phyloP scores from a whole-genome alignment of 2,888 invertebrate genomes.

The Brenthis daphne region DNA sequence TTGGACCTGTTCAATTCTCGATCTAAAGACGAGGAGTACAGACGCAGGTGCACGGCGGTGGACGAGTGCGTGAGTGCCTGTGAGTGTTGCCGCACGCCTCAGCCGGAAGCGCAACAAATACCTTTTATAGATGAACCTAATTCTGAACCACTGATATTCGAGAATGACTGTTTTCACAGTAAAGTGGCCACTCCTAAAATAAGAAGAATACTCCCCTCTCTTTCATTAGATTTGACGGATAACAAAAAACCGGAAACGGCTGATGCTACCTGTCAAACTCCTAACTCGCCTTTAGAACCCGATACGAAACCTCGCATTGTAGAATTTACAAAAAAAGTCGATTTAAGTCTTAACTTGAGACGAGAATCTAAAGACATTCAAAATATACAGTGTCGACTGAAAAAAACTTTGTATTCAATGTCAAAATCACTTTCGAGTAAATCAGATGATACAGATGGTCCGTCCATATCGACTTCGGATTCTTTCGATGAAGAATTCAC shows the following conservation, averaged over 20 bases:
- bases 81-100: constrained; percentile 74
- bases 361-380: constrained; percentile 57
- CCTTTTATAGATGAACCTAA: constrained; percentile 76
- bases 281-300: constrained; percentile 54
- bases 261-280: constrained; percentile 72
- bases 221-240: constrained; percentile 66
- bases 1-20: constrained; percentile 63
- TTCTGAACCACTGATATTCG: constrained; percentile 73
- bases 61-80: constrained; percentile 74
- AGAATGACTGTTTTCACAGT: constrained; percentile 59
- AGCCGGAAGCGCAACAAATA: constrained; percentile 69
- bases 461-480: constrained; percentile 67
- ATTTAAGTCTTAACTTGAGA: constrained; percentile 60
- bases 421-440: constrained; percentile 63
- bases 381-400: constrained; percentile 62
- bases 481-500: constrained; percentile 56
- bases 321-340: constrained; percentile 48
- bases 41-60: constrained; percentile 64
- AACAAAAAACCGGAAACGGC: constrained; percentile 61
- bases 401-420: constrained; percentile 62
- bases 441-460: constrained; percentile 67
- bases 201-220: constrained; percentile 70
- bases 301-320: constrained; percentile 42
- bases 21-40: constrained; percentile 52
- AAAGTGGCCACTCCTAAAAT: constrained; percentile 68